A percentile compares a stretch with the other conserved stretches of the same genome.
Evolutionary conservation across 2,888 invertebrate species (phyloP).

Genomic region (Thalpophila matura): DNA sequence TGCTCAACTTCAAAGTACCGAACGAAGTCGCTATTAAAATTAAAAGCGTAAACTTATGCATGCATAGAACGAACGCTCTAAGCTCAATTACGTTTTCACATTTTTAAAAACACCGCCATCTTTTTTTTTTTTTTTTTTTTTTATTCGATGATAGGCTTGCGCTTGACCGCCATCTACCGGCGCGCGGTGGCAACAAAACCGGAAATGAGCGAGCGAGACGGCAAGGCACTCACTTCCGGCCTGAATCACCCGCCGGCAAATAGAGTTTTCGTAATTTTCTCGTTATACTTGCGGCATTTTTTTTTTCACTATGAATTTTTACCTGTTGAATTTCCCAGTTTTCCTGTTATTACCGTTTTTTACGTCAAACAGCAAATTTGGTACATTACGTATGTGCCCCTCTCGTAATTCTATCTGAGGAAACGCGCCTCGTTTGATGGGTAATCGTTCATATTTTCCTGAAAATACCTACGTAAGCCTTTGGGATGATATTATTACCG

Average conservation of each 20-base stretch:
- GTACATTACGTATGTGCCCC: constrained; percentile 29
- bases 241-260: constrained; percentile 73
- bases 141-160: too few relatives aligned
- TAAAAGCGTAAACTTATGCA: constrained; percentile 30
- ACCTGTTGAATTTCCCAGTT: constrained; percentile 71
- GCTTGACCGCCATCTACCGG: constrained; percentile 64
- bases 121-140: too few relatives aligned
- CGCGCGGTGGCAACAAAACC: constrained; percentile 39
- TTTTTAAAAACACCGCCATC: constrained; percentile 60
- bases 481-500: constrained; percentile 23
- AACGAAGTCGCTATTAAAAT: constrained; percentile 31
- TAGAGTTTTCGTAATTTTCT: constrained; percentile 75
- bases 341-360: constrained; percentile 15
- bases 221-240: constrained; percentile 67
- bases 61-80: constrained; percentile 26
- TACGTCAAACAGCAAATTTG: constrained; percentile 28
- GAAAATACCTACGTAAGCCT: constrained; percentile 19
- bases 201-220: constrained; percentile 70
- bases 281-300: constrained; percentile 62
- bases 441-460: constrained; percentile 46
- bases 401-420: constrained; percentile 28
- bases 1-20: constrained; percentile 15
- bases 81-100: constrained; percentile 11
- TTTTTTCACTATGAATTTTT: constrained; percentile 55
- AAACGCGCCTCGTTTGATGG: constrained; percentile 50